phyloP scores from a whole-genome alignment of 1,140 invertebrate genomes.

The Monomorium pharaonis region DNA sequence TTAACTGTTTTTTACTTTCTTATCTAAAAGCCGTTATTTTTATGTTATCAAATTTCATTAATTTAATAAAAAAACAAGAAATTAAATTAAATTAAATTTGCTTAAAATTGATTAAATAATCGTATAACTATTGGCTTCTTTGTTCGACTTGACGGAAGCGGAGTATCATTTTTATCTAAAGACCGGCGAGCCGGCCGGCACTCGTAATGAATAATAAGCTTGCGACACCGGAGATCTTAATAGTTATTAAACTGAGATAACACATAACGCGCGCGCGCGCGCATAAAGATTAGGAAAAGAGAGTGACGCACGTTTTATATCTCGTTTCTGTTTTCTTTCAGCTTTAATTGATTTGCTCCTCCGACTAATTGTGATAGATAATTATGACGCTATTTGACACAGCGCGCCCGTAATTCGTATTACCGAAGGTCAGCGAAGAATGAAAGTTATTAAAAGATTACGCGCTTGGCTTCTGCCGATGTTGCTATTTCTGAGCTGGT shows the following conservation, averaged over 20 bases:
- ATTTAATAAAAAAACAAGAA: neutral
- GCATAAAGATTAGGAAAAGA: neutral
- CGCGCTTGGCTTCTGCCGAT: constrained; percentile 62
- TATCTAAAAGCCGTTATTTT: too few species aligned
- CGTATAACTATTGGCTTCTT: neutral
- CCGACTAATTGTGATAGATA: neutral
- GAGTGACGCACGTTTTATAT: neutral
- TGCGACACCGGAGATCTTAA: neutral
- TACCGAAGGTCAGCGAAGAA: constrained; percentile 54
- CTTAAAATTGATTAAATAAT: neutral
- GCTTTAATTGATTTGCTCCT: neutral
- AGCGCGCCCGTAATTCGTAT: neutral
- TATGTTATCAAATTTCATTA: neutral
- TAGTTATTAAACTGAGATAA: neutral
- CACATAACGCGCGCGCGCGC: neutral
- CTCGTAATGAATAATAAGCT: neutral
- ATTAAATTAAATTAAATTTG: neutral
- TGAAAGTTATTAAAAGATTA: constrained; percentile 67
- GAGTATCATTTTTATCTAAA: neutral
- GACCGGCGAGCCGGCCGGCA: neutral
- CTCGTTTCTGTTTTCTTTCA: neutral
- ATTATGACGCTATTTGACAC: neutral
- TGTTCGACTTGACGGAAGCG: neutral
- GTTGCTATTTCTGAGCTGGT: constrained; percentile 21
- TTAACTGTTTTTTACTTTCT: too few species aligned